phyloP scores from a whole-genome alignment of 2,888 invertebrate genomes.

The Drosophila parthenogenetica region DNA sequence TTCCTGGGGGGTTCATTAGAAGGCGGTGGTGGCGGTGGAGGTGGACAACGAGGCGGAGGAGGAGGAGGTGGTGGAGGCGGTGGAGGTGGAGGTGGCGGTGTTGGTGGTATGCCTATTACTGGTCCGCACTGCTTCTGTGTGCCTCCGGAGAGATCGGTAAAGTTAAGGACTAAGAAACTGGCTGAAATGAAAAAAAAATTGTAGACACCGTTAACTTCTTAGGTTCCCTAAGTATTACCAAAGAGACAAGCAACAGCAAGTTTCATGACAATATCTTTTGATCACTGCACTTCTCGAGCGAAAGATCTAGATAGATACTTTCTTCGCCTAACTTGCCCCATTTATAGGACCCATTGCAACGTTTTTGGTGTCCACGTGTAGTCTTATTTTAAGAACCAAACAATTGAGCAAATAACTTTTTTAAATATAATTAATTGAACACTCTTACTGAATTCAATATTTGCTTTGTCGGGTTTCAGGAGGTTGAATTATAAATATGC shows the following conservation, averaged over 20 bases:
- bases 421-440: conserved; percentile 14
- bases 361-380: neutral
- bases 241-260: conserved; percentile 16
- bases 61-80: neutral
- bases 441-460: conserved; percentile 10
- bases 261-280: neutral
- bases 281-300: conserved; percentile 4
- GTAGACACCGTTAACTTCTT: too few species aligned
- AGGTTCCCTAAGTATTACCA: conserved; percentile 15
- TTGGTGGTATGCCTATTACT: neutral
- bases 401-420: conserved; percentile 37
- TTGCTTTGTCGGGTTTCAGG: neutral
- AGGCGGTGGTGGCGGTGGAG: neutral
- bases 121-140: neutral
- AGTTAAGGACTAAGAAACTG: conserved; percentile 11
- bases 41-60: neutral
- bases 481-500: neutral
- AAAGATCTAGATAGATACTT: conserved; percentile 25
- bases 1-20: neutral
- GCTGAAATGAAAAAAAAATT: neutral
- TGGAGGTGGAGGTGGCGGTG: neutral
- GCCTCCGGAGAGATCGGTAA: neutral
- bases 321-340: neutral
- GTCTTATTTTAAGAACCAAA: neutral
- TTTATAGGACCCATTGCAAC: conserved; percentile 30